phyloP scores from a whole-genome alignment of 2,797 vertebrate genomes.

The Sparus aurata region DNA sequence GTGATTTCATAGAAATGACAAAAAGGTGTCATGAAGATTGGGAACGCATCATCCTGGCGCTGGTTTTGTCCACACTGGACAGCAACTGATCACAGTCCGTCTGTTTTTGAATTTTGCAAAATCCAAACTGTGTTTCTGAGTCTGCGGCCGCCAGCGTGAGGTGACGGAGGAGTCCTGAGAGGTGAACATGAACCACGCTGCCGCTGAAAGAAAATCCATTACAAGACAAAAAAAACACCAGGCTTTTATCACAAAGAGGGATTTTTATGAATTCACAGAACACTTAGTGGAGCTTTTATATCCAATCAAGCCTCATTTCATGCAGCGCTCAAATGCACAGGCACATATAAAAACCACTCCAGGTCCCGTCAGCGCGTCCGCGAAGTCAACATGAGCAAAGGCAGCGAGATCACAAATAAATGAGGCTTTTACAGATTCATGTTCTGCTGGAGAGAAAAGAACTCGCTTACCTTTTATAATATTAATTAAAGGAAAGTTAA shows the following conservation, averaged over 20 bases:
- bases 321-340: background rate
- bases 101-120: background rate
- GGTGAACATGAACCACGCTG: background rate
- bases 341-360: constrained; percentile 24
- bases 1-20: too few relatives aligned
- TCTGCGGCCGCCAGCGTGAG: background rate
- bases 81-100: background rate
- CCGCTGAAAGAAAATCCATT: background rate
- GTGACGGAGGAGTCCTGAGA: background rate
- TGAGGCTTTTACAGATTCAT: background rate
- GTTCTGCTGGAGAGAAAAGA: background rate
- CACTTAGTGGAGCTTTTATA: constrained; percentile 39
- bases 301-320: constrained; percentile 22
- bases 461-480: background rate
- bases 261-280: constrained; percentile 30
- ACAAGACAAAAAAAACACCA: background rate
- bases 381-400: constrained; percentile 25
- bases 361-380: constrained; percentile 14
- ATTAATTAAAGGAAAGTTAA: background rate
- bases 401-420: background rate
- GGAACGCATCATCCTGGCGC: too few relatives aligned
- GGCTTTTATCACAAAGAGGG: constrained; percentile 22
- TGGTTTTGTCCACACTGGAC: too few relatives aligned
- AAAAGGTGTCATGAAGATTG: too few relatives aligned
- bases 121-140: background rate